Evolutionary conservation across 2,888 invertebrate genomes (phyloP), one percentile per base, ranked within the genome.

Genomic region (Drosophila vallismaia): DNA sequence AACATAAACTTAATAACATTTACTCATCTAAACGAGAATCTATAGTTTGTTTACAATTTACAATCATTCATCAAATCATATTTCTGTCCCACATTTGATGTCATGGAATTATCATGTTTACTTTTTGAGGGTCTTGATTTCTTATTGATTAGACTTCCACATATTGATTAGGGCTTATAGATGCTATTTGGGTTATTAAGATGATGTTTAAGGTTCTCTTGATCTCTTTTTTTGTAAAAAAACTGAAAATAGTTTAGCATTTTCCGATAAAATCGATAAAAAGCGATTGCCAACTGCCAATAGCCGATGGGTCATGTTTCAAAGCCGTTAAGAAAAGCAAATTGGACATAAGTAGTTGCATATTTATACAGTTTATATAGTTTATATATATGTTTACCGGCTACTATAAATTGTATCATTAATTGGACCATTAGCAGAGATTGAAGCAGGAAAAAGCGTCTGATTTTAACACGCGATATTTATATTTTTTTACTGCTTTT

Each of bases 391-490:
- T 42, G 19, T 42, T 36, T 42, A 42, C 14, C 19, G 12, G 40
- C 12, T 42, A 8, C 40, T 42, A 42, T 19, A 42, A 42, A 42
- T 42, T 42, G 40, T 42, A 19, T 42, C 44, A 54, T 44, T 44
- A 54, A 54, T 26, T 45, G 54, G n/a, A 45, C 54, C 29, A 45
- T 10, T 33, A 33, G 50, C 26, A n/a, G 19, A 42, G 40, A 42
- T 42, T 42, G 40, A 3, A 42, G 40, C 10, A 8, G 31, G 31
- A 50, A 54, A 45, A 45, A 45, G 54, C 54, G 45, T 45, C 31
- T 31, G 54, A 54, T 45, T 54, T 45, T 26, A 54, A 54, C 54
- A 54, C 54, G 54, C 54, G 54, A 54, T 14, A 42, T 42, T 19
- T 12, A 36, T n/a, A 10, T n/a, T 36, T 36, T 12, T n/a, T 36